phyloP scores from a whole-genome alignment of 1,140 invertebrate genomes.

The Trissolcus basalis region DNA sequence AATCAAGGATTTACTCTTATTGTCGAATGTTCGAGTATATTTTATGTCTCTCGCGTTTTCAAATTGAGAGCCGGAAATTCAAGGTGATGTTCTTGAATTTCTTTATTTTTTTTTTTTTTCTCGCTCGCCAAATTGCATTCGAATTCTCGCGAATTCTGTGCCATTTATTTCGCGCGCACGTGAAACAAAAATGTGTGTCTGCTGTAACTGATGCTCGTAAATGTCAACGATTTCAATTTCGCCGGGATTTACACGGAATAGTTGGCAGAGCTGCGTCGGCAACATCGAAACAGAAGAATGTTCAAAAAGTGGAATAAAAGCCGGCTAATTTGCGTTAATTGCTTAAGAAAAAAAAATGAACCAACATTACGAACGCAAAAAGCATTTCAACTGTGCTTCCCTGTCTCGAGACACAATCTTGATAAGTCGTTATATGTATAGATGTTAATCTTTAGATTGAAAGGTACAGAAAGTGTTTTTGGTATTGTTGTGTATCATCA shows the following conservation, averaged over 20 bases:
- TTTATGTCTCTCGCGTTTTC: slow-evolving; percentile 23
- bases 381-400: slow-evolving; percentile 62
- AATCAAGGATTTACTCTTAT: slow-evolving; percentile 49
- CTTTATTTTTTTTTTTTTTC: slow-evolving; percentile 22
- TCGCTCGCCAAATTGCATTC: slow-evolving; percentile 40
- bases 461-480: slow-evolving; percentile 10
- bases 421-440: slow-evolving; percentile 44
- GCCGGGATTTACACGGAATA: slow-evolving; percentile 6
- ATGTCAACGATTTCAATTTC: slow-evolving; percentile 29
- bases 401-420: slow-evolving; percentile 50
- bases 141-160: slow-evolving; percentile 9
- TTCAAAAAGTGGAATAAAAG: slow-evolving; percentile 60
- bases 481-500: slow-evolving; percentile 7
- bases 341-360: slow-evolving; percentile 65
- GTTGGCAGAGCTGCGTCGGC: background rate
- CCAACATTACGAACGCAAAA: slow-evolving; percentile 64
- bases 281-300: slow-evolving; percentile 35
- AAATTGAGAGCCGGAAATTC: slow-evolving; percentile 33
- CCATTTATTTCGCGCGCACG: slow-evolving; percentile 14
- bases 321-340: slow-evolving; percentile 72
- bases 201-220: slow-evolving; percentile 6
- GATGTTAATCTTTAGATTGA: slow-evolving; percentile 21
- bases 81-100: slow-evolving; percentile 16
- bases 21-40: slow-evolving; percentile 43
- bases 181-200: slow-evolving; percentile 11